These are phyloP conservation scores for Rafetus swinhoei DNA, from an alignment of 2,113 vertebrate genomes.

Conservation along the genomic window DNA sequence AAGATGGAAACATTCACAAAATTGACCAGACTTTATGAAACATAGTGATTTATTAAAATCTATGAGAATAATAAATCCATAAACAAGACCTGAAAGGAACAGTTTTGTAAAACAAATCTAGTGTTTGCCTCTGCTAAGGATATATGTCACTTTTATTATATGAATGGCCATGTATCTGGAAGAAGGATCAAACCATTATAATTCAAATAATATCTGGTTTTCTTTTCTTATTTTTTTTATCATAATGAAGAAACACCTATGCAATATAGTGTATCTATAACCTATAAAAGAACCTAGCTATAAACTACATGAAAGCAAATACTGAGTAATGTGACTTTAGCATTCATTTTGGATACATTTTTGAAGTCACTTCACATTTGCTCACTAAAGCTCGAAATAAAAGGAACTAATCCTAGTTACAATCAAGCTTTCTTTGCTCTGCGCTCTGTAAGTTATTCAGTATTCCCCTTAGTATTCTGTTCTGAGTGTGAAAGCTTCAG, in stretches of 20 bases:
- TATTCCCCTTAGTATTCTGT: neutral
- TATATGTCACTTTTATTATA: neutral
- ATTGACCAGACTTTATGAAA: slow-evolving; percentile 21
- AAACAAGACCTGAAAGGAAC: neutral
- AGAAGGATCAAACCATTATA: neutral
- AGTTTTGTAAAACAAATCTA: neutral
- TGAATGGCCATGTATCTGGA: neutral
- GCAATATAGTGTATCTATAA: neutral
- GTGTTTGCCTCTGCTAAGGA: neutral
- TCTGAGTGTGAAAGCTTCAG: neutral
- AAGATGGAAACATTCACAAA: slow-evolving; percentile 26
- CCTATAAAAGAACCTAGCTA: neutral
- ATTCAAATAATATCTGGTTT: neutral
- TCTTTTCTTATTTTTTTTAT: neutral
- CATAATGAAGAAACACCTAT: neutral
- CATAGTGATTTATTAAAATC: slow-evolving; percentile 25
- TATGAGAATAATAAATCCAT: slow-evolving; percentile 25
- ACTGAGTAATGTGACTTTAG: neutral
- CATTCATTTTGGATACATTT: neutral
- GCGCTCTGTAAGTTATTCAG: neutral
- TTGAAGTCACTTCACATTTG: neutral
- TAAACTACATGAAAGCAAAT: neutral
- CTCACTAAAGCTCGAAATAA: neutral
- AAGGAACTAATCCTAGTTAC: neutral
- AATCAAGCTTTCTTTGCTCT: neutral